A percentile compares a stretch with the other conserved stretches of the same genome.
Evolutionary conservation across 2,888 invertebrate genomes (phyloP).

Genomic region (Imbricaverruca yamaguchii): DNA sequence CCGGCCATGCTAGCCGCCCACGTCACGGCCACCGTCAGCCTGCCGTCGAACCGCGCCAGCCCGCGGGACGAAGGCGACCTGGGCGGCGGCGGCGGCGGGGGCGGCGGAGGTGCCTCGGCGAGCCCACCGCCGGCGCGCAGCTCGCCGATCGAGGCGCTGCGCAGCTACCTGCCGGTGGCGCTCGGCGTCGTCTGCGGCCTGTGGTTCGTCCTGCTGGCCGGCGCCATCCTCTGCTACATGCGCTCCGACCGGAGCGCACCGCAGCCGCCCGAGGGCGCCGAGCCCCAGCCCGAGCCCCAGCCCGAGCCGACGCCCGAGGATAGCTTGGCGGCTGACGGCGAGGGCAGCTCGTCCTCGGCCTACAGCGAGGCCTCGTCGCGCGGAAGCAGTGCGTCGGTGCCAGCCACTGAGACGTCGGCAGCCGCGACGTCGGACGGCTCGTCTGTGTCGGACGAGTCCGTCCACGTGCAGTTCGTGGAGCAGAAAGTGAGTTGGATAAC

Average conservation of each 20-base stretch:
- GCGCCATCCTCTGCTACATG: neutral
- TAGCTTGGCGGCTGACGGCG: neutral
- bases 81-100: neutral
- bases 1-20: neutral
- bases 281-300: neutral
- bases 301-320: neutral
- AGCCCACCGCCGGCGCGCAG: neutral
- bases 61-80: neutral
- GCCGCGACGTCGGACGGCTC: neutral
- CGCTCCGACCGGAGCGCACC: neutral
- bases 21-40: neutral
- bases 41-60: neutral
- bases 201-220: neutral
- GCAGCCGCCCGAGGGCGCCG: neutral
- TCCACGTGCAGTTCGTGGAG: neutral
- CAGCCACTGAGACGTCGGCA: neutral
- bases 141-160: neutral
- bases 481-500: neutral
- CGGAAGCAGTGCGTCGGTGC: neutral
- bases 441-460: neutral
- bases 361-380: neutral
- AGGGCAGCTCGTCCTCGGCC: neutral
- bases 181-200: neutral
- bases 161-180: neutral
- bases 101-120: neutral